Percentiles rank a stretch among this genome's conserved stretches.
phyloP scores from a whole-genome alignment of 2,888 invertebrate species.

The Brachyopa scutellaris region DNA sequence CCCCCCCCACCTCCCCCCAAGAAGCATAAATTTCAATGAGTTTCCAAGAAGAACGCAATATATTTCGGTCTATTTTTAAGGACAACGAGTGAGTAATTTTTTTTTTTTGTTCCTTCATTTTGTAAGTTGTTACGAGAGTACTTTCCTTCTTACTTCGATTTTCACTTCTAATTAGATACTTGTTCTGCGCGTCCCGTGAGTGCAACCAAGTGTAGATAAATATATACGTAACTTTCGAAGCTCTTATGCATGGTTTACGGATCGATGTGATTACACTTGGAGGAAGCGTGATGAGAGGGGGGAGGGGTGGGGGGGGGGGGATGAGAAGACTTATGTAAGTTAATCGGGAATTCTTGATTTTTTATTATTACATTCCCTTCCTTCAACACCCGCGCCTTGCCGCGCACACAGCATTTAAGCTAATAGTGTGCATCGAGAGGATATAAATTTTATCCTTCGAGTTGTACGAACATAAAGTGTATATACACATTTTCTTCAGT shows the following conservation, averaged over 20 bases:
- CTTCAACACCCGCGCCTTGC: background rate
- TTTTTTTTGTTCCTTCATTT: too few relatives aligned
- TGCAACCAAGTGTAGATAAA: too few relatives aligned
- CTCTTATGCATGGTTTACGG: conserved; percentile 20
- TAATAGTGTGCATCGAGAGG: conserved; percentile 3
- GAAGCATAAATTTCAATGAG: conserved; percentile 40
- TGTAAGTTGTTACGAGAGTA: too few relatives aligned
- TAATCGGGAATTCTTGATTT: background rate
- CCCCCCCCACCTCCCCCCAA: background rate
- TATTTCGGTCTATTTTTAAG: conserved; percentile 12
- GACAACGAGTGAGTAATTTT: too few relatives aligned
- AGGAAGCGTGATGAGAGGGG: too few relatives aligned
- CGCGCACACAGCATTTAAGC: too few relatives aligned
- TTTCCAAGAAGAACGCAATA: conserved; percentile 24
- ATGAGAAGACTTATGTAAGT: conserved; percentile 7
- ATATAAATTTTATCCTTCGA: background rate
- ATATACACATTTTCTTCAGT: too few relatives aligned
- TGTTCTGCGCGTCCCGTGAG: background rate
- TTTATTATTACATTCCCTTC: background rate
- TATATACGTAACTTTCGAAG: conserved; percentile 7
- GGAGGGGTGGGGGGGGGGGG: too few relatives aligned
- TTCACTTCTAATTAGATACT: conserved; percentile 26
- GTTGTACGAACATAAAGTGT: too few relatives aligned
- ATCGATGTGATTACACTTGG: conserved; percentile 18
- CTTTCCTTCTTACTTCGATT: background rate